Evolutionary conservation across 2,113 vertebrate genomes (phyloP).

Genomic region (Pavo muticus): DNA sequence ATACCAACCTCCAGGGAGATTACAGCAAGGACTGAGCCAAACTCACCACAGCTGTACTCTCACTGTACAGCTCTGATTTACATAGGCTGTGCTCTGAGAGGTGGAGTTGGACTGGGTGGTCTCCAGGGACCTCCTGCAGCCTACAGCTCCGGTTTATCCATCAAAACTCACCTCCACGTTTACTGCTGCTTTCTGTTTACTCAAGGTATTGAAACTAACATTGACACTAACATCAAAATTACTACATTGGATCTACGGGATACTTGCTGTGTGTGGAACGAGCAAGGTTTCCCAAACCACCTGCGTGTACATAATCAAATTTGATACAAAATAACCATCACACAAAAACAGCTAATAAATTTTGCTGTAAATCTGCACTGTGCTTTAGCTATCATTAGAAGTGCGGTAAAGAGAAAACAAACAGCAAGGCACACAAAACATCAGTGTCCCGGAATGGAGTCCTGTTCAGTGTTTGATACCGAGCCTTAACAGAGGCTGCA

Average conservation of each 20-base stretch:
- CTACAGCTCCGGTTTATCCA: background rate
- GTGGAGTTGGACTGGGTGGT: background rate
- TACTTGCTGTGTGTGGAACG: background rate
- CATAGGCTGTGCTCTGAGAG: fast-evolving
- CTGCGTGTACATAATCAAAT: background rate
- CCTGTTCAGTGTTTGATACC: fast-evolving
- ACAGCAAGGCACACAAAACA: background rate
- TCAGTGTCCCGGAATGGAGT: background rate
- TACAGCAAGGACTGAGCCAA: background rate
- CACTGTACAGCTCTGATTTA: background rate
- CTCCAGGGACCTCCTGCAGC: background rate
- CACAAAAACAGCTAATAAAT: background rate
- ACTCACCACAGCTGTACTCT: background rate
- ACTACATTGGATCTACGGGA: background rate
- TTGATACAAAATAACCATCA: background rate
- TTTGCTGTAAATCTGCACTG: background rate
- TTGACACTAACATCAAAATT: background rate
- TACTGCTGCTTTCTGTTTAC: background rate
- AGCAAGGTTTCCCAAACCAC: background rate
- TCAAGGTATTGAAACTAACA: background rate
- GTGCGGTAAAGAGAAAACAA: background rate
- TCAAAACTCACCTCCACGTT: background rate
- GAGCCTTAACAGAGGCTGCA: background rate
- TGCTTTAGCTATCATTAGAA: background rate
- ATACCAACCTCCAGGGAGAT: background rate